Evolutionary conservation across 1,140 invertebrate species (phyloP).

Genomic region (Danaus plexippus): DNA sequence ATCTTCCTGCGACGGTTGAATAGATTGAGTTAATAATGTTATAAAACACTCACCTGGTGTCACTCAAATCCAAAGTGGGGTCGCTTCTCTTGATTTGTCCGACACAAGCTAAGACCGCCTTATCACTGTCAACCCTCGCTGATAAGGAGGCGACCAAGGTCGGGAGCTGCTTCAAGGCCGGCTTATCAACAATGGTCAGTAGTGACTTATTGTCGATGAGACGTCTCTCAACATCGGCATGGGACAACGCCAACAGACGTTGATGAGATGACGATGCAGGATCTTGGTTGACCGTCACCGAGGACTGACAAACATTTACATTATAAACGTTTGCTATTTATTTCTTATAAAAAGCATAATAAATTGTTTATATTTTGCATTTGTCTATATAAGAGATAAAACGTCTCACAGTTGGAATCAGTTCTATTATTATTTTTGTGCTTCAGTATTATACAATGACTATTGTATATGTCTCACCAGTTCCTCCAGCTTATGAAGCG

Average conservation of each 20-base stretch:
- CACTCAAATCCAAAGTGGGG: constrained; percentile 66
- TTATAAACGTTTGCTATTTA: too few relatives aligned
- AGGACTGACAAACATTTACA: constrained; percentile 38
- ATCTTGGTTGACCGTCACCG: constrained; percentile 80
- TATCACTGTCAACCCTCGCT: constrained; percentile 78
- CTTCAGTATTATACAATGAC: too few relatives aligned
- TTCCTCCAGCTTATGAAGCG: constrained; percentile 89
- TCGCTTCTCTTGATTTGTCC: constrained; percentile 75
- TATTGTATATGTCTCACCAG: constrained; percentile 63
- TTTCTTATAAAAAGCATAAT: too few relatives aligned
- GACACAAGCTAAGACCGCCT: constrained; percentile 78
- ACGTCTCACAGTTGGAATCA: too few relatives aligned
- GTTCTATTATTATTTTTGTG: too few relatives aligned
- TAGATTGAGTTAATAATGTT: not conserved
- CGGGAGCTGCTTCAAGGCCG: constrained; percentile 72
- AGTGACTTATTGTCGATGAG: constrained; percentile 94
- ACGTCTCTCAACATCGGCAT: constrained; percentile 86
- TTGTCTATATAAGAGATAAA: too few relatives aligned
- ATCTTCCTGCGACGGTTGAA: not conserved
- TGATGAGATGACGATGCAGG: constrained; percentile 92
- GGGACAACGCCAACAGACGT: constrained; percentile 85
- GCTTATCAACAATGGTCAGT: constrained; percentile 87
- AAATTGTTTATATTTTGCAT: too few relatives aligned
- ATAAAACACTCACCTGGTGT: constrained; percentile 50
- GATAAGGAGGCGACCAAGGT: constrained; percentile 74